phyloP scores from a whole-genome alignment of 53 echinoderm and acorn worm genomes.

The Holothuria scabra region DNA sequence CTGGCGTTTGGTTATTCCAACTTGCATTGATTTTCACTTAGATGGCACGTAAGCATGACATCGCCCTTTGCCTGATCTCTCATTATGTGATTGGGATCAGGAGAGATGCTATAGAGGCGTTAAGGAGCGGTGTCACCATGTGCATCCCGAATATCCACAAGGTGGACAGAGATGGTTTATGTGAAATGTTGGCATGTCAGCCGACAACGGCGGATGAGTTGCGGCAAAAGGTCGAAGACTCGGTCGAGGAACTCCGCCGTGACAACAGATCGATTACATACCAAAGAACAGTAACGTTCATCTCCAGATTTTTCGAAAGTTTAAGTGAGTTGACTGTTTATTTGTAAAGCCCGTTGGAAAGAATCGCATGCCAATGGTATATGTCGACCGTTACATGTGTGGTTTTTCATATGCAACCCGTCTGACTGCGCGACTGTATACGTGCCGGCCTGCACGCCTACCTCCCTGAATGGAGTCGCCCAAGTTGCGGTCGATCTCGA shows the following conservation, averaged over 20 bases:
- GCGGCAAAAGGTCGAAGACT: neutral
- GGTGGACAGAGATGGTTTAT: neutral
- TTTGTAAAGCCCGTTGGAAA: too few relatives aligned
- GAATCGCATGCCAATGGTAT: too few relatives aligned
- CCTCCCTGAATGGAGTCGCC: too few relatives aligned
- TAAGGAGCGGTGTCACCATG: neutral
- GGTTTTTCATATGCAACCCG: too few relatives aligned
- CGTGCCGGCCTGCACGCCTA: too few relatives aligned
- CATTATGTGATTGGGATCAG: constrained; percentile 20
- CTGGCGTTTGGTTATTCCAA: too few relatives aligned
- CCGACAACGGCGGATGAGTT: neutral
- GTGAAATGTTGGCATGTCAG: neutral
- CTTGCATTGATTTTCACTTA: too few relatives aligned
- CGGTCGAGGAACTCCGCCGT: neutral
- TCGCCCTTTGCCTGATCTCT: neutral
- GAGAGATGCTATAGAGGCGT: constrained; percentile 22
- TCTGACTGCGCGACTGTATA: too few relatives aligned
- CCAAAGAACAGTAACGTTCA: constrained; percentile 21
- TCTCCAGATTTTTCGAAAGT: neutral
- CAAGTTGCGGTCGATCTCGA: too few relatives aligned
- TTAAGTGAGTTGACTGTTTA: too few relatives aligned
- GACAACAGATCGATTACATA: neutral
- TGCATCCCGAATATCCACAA: constrained; percentile 23
- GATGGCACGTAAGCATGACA: too few relatives aligned
- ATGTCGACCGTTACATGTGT: too few relatives aligned